These are phyloP conservation scores for Heteractis magnifica DNA, from an alignment of 92 coral and sea anemone genomes.

Conservation along the genomic window DNA sequence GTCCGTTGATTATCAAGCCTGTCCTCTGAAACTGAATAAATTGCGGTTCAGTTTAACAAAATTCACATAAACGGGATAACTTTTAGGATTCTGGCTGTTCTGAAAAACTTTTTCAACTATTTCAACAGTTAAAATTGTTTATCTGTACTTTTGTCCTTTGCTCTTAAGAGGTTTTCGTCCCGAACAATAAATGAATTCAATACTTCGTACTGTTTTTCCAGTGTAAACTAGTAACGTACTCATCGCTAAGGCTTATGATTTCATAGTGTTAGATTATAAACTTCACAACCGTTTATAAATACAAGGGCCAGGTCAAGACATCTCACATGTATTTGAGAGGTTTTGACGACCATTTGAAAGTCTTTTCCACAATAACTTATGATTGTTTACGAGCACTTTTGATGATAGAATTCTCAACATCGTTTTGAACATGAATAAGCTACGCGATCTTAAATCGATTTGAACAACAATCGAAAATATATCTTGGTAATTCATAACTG, in stretches of 20 bases:
- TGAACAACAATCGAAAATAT: neutral
- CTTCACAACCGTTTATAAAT: too few relatives aligned
- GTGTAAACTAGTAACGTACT: too few relatives aligned
- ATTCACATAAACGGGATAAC: neutral
- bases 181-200: neutral
- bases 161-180: neutral
- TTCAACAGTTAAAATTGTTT: neutral
- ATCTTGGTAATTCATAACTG: neutral
- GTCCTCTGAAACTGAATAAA: neutral
- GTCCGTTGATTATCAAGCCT: too few relatives aligned
- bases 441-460: neutral
- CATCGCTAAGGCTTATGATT: too few relatives aligned
- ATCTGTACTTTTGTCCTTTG: neutral
- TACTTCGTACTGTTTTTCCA: neutral
- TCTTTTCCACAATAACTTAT: neutral
- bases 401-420: neutral
- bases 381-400: neutral
- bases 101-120: neutral
- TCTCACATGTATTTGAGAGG: neutral
- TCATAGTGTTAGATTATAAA: too few relatives aligned
- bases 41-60: neutral
- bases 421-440: neutral
- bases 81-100: neutral
- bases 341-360: slow-evolving; percentile 1
- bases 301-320: neutral